Conservation (phyloP, 2,113 vertebrate genomes). For the Gavia stellata region DNA sequence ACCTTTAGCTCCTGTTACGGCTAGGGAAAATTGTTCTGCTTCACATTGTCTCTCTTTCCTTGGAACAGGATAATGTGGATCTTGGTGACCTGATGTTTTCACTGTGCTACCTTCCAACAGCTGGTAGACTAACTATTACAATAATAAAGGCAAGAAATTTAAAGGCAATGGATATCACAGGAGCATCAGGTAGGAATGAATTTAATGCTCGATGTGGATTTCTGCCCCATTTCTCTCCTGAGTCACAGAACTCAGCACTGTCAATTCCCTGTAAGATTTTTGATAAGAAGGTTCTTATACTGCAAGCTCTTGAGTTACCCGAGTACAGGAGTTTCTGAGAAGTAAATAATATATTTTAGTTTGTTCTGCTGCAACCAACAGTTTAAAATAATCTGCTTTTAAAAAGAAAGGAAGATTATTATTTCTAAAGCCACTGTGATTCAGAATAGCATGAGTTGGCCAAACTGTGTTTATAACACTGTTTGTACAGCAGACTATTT, state of each 20-base stretch:
- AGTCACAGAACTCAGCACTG: neutral
- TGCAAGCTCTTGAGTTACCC: neutral
- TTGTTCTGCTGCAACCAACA: neutral
- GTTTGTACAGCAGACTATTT: neutral
- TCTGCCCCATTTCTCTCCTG: neutral
- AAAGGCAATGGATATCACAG: conserved; percentile 99
- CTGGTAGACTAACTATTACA: conserved; percentile 95
- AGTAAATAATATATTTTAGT: neutral
- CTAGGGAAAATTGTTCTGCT: neutral
- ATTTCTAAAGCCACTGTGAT: neutral
- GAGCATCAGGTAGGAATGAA: conserved; percentile 87
- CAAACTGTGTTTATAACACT: neutral
- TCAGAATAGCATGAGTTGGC: neutral
- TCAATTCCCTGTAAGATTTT: neutral
- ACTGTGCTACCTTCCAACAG: conserved; percentile 96
- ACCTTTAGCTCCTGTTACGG: neutral
- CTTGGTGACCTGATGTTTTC: conserved; percentile 99
- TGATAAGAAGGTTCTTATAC: neutral
- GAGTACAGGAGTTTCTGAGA: neutral
- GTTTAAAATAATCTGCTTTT: neutral
- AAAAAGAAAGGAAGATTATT: neutral
- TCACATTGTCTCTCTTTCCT: neutral
- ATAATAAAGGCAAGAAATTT: conserved; percentile 97
- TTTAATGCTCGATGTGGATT: neutral
- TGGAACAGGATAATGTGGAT: conserved; percentile 92